Base-by-base conservation (phyloP, 2,888 invertebrate species). In the Andrena minutula region DNA sequence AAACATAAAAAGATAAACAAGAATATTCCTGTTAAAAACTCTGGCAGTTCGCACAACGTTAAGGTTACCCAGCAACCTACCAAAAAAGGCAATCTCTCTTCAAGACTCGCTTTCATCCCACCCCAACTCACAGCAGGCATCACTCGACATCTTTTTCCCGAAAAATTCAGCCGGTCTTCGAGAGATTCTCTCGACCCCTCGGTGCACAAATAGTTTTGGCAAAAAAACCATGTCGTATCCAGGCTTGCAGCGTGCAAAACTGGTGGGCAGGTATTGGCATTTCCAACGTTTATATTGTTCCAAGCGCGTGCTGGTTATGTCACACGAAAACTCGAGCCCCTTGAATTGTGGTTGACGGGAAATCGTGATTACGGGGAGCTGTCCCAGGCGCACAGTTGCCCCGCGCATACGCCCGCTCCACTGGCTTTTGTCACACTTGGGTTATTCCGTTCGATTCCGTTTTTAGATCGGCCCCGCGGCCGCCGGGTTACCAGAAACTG, bases 401-500 rank as follows among this genome's bases (percentile, higher is more conserved):
- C 20, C 68, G 68, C 28, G 69, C 20, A 4, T 2, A 12, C 20
- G 65, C 10, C 56, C 41, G 41, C 10, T 47, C 23, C 66, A 7
- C 30, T 28, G 23, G 49, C 23, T 65, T 75, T 65, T 65, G 81
- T 81, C 76, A 70, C 65, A 70, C 47, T 70, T 69, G 49, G 20
- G 77, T 83, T 81, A 77, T 73, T 65, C 68, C 71, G 66, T 58
- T 75, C 68, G 72, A 64, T 69, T 10, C 26, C 35, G 58, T 30
- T 80, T 63, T 49, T 47, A 47, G 78, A 68, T 23, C 58, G 64
- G 61, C 74, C 73, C 61, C 47, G 23, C 41, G 20, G 23, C 47
- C 26, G 47, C 68, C 5, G 58, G 53, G 68, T 79, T 75, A 30
- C 75, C 70, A 76, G 72, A 85, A 58, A 87, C 84, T 83, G 84